Base-by-base conservation (phyloP, 2,888 invertebrate genomes). In the Erebia epiphron region DNA sequence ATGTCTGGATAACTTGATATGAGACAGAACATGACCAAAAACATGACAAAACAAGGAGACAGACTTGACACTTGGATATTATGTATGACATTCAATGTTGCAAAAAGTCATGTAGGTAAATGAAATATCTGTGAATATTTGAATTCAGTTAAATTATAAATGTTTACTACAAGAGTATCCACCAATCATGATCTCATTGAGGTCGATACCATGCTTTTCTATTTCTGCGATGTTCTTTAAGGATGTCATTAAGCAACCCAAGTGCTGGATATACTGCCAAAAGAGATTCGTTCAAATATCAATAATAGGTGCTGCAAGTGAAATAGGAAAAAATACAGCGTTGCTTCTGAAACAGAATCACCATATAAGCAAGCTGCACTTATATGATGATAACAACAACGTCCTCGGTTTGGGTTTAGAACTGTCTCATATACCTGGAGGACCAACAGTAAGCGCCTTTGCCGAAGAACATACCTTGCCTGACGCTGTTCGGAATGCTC, bases 321-420 rank as follows among this genome's bases (percentile, higher is more conserved):
- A 83, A 16, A 78, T 89, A 0, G 90, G 89, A 10, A 80, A 83
- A 54, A 86, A 86, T 70, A 77, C 89, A 58, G 81, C 88, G 0
- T 67, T 89, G 67, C 77, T 89, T 41, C 73, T 89, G 18, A 89
- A 86, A 73, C 82, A 82, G 35, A 89, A 86, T 67, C 66, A 66
- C n/a, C 84, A 86, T 75, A 79, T 90, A 41, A 77, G 77, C 16
- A 81, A 74, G 63, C 71, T 90, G 3, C 77, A 85, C 11, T 73
- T 90, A 54, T 86, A 86, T 71, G 90, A 90, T 68, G 84, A 85
- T 16, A 81, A 85, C 61, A 79, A 79, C 3, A 85, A 74, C 77
- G 80, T 89, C 1, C 74, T 76, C 43, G 87, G 85, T 13, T 67
- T 86, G 43, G 87, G 80, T 3, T 71, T 82, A 58, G 89, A 90